phyloP scores from a whole-genome alignment of 1,140 invertebrate species.

The Gryon sp. region DNA sequence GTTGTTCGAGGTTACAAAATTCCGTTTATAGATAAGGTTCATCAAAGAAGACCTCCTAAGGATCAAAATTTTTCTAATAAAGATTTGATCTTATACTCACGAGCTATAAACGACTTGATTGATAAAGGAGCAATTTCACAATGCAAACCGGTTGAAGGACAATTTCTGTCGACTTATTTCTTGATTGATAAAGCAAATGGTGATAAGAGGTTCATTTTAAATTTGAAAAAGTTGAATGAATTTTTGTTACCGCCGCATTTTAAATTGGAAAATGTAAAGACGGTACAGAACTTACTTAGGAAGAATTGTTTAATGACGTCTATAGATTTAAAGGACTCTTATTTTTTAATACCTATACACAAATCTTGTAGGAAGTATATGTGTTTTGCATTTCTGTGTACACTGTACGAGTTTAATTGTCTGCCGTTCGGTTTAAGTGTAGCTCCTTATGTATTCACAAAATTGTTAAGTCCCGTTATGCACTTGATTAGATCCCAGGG shows the following conservation, averaged over 20 bases:
- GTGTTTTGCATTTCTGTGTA: not conserved
- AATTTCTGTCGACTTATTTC: too few species aligned
- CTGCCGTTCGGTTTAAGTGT: not conserved
- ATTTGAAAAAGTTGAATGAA: not conserved
- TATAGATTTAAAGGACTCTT: not conserved
- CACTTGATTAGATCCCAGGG: too few species aligned
- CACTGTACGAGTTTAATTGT: not conserved
- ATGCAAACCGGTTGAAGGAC: too few species aligned
- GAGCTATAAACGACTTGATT: too few species aligned
- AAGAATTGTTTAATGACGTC: not conserved
- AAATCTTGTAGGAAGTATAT: not conserved
- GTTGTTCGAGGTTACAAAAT: too few species aligned
- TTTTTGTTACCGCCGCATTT: not conserved
- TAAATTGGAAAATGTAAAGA: not conserved
- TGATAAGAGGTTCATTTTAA: too few species aligned
- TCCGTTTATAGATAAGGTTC: too few species aligned
- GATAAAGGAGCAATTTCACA: too few species aligned
- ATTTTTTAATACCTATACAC: not conserved
- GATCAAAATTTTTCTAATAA: too few species aligned
- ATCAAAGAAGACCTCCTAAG: too few species aligned
- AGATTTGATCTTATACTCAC: too few species aligned
- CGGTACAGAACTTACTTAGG: not conserved
- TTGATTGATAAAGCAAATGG: too few species aligned
- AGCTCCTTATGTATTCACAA: not conserved
- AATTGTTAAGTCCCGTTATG: not conserved